Conservation (phyloP, 2,797 vertebrate species). For the Acrossocheilus wenchowensis region DNA sequence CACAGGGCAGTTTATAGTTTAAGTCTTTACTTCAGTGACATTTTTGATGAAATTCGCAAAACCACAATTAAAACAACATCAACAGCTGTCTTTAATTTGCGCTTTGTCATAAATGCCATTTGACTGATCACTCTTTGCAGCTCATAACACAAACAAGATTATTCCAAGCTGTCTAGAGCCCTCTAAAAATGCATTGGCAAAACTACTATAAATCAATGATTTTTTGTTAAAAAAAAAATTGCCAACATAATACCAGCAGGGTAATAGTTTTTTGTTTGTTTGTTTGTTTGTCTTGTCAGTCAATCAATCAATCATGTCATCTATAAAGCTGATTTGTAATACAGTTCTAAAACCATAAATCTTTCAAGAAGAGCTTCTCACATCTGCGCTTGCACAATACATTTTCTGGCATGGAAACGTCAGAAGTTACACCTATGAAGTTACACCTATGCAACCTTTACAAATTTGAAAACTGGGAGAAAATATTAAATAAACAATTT, state of each 20-base stretch:
- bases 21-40: not conserved
- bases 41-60: not conserved
- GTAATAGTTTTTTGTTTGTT: not conserved
- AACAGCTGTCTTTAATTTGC: slow-evolving; percentile 10
- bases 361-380: not conserved
- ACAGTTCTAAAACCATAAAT: not conserved
- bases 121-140: not conserved
- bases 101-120: not conserved
- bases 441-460: not conserved
- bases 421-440: slow-evolving; percentile 4
- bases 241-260: not conserved
- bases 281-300: not conserved
- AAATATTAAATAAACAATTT: not conserved
- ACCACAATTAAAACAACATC: not conserved
- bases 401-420: not conserved
- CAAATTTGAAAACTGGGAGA: slow-evolving; percentile 6
- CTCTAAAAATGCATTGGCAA: not conserved
- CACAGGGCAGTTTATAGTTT: not conserved
- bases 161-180: not conserved
- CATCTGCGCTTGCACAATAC: not conserved
- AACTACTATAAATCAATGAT: not conserved
- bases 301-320: not conserved
- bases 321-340: not conserved
- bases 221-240: not conserved
- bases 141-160: not conserved